Evolutionary conservation across 2,797 vertebrate species (phyloP).

Genomic region (Calcarius lapponicus): DNA sequence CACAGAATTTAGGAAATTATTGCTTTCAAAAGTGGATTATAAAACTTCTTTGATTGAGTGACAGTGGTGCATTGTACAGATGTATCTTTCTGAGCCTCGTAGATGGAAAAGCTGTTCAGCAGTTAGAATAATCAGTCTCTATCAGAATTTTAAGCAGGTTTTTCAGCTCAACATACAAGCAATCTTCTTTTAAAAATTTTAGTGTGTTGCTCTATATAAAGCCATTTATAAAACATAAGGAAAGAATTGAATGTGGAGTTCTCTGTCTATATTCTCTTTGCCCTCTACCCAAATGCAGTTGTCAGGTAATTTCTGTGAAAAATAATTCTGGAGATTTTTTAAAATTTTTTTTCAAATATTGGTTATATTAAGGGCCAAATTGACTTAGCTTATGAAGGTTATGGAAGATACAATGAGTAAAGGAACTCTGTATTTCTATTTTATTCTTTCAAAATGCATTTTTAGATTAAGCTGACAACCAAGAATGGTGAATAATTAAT

Average conservation of each 20-base stretch:
- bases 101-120: conserved; percentile 33
- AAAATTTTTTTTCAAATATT: background rate
- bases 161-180: background rate
- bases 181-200: background rate
- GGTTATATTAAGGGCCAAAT: background rate
- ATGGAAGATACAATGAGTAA: background rate
- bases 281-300: background rate
- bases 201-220: background rate
- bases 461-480: background rate
- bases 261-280: background rate
- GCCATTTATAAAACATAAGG: background rate
- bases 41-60: conserved; percentile 60
- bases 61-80: conserved; percentile 41
- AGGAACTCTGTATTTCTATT: background rate
- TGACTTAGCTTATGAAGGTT: background rate
- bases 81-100: conserved; percentile 32
- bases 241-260: background rate
- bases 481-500: background rate
- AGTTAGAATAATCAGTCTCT: conserved; percentile 21
- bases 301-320: background rate
- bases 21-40: conserved; percentile 56
- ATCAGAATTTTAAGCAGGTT: conserved; percentile 31
- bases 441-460: background rate
- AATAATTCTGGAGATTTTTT: background rate
- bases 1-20: conserved; percentile 66